Conservation (phyloP, 2,888 invertebrate species). For the Sphaerophoria rueppellii region DNA sequence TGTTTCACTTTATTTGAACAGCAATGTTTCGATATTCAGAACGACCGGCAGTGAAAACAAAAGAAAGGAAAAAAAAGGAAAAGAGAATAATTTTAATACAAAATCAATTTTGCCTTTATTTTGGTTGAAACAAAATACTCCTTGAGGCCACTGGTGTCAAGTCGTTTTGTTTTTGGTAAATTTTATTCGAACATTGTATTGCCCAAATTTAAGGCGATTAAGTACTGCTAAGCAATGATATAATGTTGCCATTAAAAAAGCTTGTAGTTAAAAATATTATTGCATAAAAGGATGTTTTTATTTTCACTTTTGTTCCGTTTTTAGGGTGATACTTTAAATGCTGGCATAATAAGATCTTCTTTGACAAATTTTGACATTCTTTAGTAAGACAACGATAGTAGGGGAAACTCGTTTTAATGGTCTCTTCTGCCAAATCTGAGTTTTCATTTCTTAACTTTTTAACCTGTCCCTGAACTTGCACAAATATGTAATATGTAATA, state of each 20-base stretch:
- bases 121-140: constrained; percentile 11
- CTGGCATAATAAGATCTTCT: no score
- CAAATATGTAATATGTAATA: no score
- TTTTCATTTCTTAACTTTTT: no score
- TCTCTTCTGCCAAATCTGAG: no score
- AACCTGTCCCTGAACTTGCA: no score
- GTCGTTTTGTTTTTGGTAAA: neutral
- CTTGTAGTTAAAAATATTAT: neutral
- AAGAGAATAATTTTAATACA: neutral
- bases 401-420: no score
- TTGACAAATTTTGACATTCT: no score
- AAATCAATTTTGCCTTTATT: constrained; percentile 28
- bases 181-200: neutral
- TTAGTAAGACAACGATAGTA: no score
- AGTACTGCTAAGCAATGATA: neutral
- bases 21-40: constrained; percentile 27
- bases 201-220: constrained; percentile 2
- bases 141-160: constrained; percentile 9
- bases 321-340: no score
- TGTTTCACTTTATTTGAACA: constrained; percentile 55
- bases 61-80: neutral
- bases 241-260: constrained; percentile 8
- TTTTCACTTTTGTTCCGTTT: neutral
- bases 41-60: neutral
- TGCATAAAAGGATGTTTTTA: neutral